phyloP scores from a whole-genome alignment of 2,113 vertebrate genomes.

The Lipophrys pholis region DNA sequence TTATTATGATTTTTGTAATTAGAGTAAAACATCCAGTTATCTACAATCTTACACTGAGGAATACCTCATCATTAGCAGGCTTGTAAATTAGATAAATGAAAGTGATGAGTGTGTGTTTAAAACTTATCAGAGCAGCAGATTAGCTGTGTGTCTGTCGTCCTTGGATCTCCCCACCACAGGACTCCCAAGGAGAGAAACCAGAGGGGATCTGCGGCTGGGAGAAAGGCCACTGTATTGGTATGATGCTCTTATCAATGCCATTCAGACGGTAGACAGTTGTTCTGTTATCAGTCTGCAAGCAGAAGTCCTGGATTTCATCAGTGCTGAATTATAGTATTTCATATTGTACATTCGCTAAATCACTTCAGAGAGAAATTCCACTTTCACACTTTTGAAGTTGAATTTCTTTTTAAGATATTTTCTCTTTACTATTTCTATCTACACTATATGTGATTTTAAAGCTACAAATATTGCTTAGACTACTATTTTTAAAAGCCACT shows the following conservation, averaged over 20 bases:
- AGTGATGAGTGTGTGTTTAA: conserved; percentile 1
- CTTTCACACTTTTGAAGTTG: neutral
- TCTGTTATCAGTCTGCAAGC: conserved; percentile 57
- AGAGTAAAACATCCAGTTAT: too few species aligned
- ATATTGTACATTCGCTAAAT: conserved; percentile 41
- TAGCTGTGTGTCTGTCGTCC: conserved; percentile 38
- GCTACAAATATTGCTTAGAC: too few species aligned
- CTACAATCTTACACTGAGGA: too few species aligned
- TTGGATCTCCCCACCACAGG: conserved; percentile 21
- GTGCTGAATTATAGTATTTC: conserved; percentile 17
- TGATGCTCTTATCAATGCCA: conserved; percentile 67
- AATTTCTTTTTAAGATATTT: conserved; percentile 4
- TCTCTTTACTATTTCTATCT: neutral
- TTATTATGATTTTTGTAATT: too few species aligned
- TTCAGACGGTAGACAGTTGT: conserved; percentile 63
- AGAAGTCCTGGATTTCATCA: conserved; percentile 41
- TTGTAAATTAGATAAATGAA: conserved; percentile 2
- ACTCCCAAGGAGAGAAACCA: conserved; percentile 61
- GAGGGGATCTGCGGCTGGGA: conserved; percentile 40
- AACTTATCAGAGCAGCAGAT: conserved; percentile 33
- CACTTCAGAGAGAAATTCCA: conserved; percentile 33
- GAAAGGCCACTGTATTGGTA: conserved; percentile 77
- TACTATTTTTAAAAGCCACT: too few species aligned
- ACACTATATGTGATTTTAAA: neutral
- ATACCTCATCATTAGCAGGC: too few species aligned